These are phyloP conservation scores for Elmis aenea DNA, from an alignment of 2,888 invertebrate species.

Conservation along the genomic window DNA sequence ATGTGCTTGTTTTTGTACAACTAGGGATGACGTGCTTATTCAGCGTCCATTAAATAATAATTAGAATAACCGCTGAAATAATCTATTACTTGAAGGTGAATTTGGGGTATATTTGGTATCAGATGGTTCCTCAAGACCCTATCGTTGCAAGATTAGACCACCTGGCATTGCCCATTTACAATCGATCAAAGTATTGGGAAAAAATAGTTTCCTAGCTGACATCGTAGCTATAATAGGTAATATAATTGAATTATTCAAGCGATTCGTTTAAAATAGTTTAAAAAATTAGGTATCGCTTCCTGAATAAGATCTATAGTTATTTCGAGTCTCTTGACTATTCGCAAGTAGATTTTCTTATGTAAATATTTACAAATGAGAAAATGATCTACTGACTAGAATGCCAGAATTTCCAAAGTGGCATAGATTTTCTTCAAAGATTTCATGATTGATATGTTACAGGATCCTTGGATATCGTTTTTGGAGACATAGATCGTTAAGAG, in stretches of 20 bases:
- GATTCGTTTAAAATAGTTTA: no score
- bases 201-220: conserved; percentile 59
- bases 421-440: neutral
- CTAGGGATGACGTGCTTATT: no score
- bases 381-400: no score
- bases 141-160: conserved; percentile 45
- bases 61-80: neutral
- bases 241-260: no score
- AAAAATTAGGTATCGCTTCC: no score
- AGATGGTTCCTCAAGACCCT: conserved; percentile 74
- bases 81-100: conserved; percentile 48
- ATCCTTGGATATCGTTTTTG: conserved; percentile 27
- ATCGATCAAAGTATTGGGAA: conserved; percentile 58
- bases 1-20: no score
- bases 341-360: no score
- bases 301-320: no score
- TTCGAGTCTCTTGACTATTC: no score
- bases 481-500: conserved; percentile 26
- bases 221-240: conserved; percentile 72
- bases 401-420: no score
- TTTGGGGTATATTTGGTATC: conserved; percentile 83
- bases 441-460: conserved; percentile 11
- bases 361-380: no score
- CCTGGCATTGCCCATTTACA: conserved; percentile 59
- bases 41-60: neutral